Conservation (phyloP, 1,140 invertebrate genomes). For the Agrilus planipennis region DNA sequence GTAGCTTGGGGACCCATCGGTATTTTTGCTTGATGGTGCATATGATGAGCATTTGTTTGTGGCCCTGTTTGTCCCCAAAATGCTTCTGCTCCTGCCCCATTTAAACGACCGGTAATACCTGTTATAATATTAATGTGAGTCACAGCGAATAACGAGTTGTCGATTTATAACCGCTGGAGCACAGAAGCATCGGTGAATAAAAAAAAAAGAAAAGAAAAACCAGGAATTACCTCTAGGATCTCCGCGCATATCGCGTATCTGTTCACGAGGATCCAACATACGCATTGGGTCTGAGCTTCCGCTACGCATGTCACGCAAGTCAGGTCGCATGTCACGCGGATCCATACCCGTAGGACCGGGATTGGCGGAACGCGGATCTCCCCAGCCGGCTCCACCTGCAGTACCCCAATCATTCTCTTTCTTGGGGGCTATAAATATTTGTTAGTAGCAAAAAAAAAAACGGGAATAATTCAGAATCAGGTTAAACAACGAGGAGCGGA, state of each 20-base stretch:
- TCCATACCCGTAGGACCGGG: slow-evolving; percentile 36
- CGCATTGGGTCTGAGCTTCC: slow-evolving; percentile 29
- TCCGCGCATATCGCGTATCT: slow-evolving; percentile 46
- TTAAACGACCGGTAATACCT: slow-evolving; percentile 57
- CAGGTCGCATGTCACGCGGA: slow-evolving; percentile 41
- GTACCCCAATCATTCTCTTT: slow-evolving; percentile 33
- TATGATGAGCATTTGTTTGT: slow-evolving; percentile 29
- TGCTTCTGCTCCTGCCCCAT: slow-evolving; percentile 48
- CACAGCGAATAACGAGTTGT: neutral
- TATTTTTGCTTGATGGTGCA: slow-evolving; percentile 32
- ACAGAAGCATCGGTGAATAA: too few species aligned
- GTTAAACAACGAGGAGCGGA: too few species aligned
- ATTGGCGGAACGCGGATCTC: slow-evolving; percentile 37
- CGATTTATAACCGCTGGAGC: too few species aligned
- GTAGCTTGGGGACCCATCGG: slow-evolving; percentile 35
- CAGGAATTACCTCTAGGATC: slow-evolving; percentile 43
- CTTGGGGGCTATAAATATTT: slow-evolving; percentile 19
- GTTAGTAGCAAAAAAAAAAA: too few species aligned
- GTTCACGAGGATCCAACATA: slow-evolving; percentile 51
- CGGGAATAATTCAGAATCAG: too few species aligned
- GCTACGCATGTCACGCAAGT: slow-evolving; percentile 23
- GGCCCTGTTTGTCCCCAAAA: slow-evolving; percentile 59
- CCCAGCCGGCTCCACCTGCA: slow-evolving; percentile 33
- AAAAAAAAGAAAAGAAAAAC: too few species aligned
- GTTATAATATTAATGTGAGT: neutral